These are phyloP conservation scores for Eremophila alpestris DNA, from an alignment of 2,797 vertebrate genomes.

Conservation along the genomic window DNA sequence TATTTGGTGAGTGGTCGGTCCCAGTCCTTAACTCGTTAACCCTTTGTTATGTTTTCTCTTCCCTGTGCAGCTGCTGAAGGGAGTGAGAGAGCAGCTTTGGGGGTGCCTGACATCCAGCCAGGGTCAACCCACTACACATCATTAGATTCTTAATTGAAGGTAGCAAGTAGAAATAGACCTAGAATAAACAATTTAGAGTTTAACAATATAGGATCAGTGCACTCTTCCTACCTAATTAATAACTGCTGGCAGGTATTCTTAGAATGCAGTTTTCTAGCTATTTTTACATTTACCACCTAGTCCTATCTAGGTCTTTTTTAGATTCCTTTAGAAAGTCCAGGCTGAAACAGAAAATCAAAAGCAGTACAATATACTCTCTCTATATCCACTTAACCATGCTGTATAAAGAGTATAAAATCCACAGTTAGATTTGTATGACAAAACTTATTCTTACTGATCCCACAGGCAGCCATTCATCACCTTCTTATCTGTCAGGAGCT, in stretches of 20 bases:
- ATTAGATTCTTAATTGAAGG: neutral
- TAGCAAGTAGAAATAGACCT: neutral
- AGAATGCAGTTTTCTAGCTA: neutral
- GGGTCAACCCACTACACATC: neutral
- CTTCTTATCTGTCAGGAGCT: neutral
- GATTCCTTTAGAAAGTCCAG: neutral
- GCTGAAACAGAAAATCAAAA: neutral
- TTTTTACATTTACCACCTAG: neutral
- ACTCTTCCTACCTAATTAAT: neutral
- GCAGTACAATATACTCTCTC: neutral
- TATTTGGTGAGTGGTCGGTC: neutral
- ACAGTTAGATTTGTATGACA: neutral
- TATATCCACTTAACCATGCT: neutral
- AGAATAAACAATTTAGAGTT: neutral
- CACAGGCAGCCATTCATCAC: neutral
- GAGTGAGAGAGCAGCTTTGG: neutral
- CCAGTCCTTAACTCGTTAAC: neutral
- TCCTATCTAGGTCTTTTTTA: neutral
- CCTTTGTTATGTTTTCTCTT: fast-evolving
- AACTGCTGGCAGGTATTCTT: neutral
- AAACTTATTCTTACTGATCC: neutral
- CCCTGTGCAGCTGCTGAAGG: neutral
- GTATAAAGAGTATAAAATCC: neutral
- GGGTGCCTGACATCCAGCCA: neutral
- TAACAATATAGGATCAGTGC: neutral